A percentile compares a stretch with the other conserved stretches of the same genome.
These are phyloP conservation scores for Stigmatopora argus DNA, from an alignment of 2,113 vertebrate genomes.

Conservation along the genomic window DNA sequence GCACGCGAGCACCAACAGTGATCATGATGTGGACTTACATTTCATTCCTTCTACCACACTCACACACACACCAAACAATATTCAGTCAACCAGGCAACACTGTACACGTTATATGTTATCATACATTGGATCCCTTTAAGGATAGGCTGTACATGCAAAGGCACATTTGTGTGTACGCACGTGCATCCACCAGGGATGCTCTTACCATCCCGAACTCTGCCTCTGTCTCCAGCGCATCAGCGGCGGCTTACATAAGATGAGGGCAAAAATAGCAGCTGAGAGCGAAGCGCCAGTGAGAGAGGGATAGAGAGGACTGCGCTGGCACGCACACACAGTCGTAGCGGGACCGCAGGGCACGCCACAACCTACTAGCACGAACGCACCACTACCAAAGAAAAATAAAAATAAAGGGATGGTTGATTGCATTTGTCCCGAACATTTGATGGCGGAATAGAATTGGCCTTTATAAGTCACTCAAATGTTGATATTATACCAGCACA, in stretches of 20 bases:
- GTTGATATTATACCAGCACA: neutral
- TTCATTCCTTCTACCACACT: neutral
- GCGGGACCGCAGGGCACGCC: constrained; percentile 54
- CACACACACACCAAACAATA: neutral
- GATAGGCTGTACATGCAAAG: neutral
- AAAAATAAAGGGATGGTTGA: constrained; percentile 28
- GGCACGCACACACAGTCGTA: constrained; percentile 62
- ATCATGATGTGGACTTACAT: constrained; percentile 15
- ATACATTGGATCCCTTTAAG: constrained; percentile 13
- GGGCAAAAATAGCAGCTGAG: constrained; percentile 69
- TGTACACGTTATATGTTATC: constrained; percentile 28
- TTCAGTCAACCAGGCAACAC: constrained; percentile 15
- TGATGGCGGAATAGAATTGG: neutral
- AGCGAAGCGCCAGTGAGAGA: constrained; percentile 42
- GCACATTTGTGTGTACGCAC: constrained; percentile 20
- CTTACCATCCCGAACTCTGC: constrained; percentile 61
- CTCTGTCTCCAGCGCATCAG: constrained; percentile 65
- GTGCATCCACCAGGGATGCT: constrained; percentile 55
- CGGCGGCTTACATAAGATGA: constrained; percentile 68
- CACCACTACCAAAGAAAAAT: constrained; percentile 8
- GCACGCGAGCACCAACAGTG: constrained; percentile 15
- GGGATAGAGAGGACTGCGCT: constrained; percentile 54
- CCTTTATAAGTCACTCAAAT: neutral
- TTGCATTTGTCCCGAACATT: constrained; percentile 14
- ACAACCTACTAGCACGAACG: constrained; percentile 32